Base-by-base conservation (phyloP, 2,888 invertebrate species). In the Torymus auratus region DNA sequence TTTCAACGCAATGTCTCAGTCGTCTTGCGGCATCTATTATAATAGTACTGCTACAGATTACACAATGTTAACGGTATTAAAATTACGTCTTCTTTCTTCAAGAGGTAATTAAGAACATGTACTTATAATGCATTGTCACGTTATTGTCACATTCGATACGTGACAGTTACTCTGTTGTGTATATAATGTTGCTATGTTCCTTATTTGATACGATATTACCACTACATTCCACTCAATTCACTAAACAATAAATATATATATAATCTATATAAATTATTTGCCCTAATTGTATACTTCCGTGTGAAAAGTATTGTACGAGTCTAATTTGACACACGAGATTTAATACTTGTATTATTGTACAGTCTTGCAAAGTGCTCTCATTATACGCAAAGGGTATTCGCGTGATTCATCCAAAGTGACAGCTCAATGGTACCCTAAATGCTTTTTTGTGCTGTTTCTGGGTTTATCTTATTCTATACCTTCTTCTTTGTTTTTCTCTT, bases 301-400 rank as follows among this genome's bases (percentile, higher is more conserved):
- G 71, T 58, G 71, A 75, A 75, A 80, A 60, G 52, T 65, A 70
- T 65, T 60, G 58, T 79, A 68, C 67, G 13, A 55, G 28, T 74
- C 58, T 80, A 67, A 76, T 80, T 74, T 78, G 74, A 78, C 73
- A 78, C 78, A 61, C 12, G 74, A 70, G 58, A 74, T 52, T 70
- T 61, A 17, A 61, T 67, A 71, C 69, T 64, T 62, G 60, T 67
- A 74, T 76, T 78, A 69, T 71, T 72, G 70, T 79, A 76, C 82
- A 79, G 79, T 82, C 79, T 79, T 82, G 55, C 58, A 65, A 79
- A 78, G 68, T 74, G 78, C 77, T 76, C 70, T 52, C 67, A n/a
- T 71, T 76, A 55, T 76, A 55, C 13, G 62, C 13, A 23, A 70
- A 74, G 14, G 70, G 15, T 41, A 52, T 20, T 50, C n/a, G n/a